These are phyloP conservation scores for Spinus olivaceus DNA, from an alignment of 2,797 vertebrate genomes.

Conservation along the genomic window DNA sequence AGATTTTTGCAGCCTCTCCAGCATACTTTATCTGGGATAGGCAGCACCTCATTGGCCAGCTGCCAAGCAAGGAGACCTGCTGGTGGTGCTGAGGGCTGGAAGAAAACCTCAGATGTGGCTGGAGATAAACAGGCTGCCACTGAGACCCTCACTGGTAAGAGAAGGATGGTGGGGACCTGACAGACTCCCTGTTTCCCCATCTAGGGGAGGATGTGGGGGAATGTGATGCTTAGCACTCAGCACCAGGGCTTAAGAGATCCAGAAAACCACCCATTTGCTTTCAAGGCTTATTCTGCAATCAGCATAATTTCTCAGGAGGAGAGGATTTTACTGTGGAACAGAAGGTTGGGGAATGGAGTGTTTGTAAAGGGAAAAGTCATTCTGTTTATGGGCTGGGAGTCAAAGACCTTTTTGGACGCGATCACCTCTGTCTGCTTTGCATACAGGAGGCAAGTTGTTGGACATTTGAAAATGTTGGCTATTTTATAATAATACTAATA, in stretches of 20 bases:
- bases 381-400: background rate
- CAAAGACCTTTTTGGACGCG: background rate
- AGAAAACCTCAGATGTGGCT: background rate
- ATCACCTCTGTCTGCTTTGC: background rate
- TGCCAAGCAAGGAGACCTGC: background rate
- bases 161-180: background rate
- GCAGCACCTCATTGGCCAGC: background rate
- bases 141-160: background rate
- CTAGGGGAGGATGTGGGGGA: background rate
- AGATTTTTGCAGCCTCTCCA: background rate
- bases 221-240: background rate
- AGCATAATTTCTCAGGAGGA: background rate
- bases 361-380: constrained; percentile 8
- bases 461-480: background rate
- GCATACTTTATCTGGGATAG: background rate
- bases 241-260: background rate
- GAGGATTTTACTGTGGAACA: background rate
- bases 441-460: background rate
- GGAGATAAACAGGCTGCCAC: background rate
- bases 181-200: background rate
- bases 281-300: background rate
- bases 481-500: constrained; percentile 39
- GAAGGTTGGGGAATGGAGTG: background rate
- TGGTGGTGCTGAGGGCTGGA: background rate
- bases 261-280: background rate